Evolutionary conservation across 2,797 vertebrate genomes (phyloP).

Genomic region (Oryzias sinensis): DNA sequence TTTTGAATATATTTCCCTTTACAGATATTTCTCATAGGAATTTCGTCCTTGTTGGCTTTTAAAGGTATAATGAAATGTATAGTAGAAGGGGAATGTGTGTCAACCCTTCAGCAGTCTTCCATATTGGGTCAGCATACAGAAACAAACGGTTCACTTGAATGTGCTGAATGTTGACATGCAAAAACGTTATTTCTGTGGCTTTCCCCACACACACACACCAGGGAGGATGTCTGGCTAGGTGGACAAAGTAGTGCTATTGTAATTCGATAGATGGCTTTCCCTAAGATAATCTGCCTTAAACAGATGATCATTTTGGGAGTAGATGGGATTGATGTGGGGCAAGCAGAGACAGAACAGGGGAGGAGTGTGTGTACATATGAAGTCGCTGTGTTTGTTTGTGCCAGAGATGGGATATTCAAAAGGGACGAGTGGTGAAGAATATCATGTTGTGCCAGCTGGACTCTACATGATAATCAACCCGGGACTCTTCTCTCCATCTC

Average conservation of each 20-base stretch:
- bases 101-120: background rate
- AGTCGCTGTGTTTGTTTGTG: conserved; percentile 19
- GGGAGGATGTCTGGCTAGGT: conserved; percentile 78
- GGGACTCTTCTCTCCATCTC: conserved; percentile 33
- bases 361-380: conserved; percentile 32
- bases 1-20: no score
- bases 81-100: conserved; percentile 34
- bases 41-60: no score
- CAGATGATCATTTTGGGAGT: conserved; percentile 82
- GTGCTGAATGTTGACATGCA: conserved; percentile 44
- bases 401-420: conserved; percentile 50
- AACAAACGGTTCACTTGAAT: conserved; percentile 50
- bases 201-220: conserved; percentile 54
- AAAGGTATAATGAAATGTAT: conserved; percentile 44
- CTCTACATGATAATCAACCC: conserved; percentile 36
- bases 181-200: background rate
- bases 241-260: conserved; percentile 82
- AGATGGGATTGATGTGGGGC: conserved; percentile 81
- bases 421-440: conserved; percentile 33
- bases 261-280: conserved; percentile 82
- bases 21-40: no score
- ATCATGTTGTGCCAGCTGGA: conserved; percentile 56
- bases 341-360: conserved; percentile 47
- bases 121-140: conserved; percentile 38
- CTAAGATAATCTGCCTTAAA: conserved; percentile 82